Base-by-base conservation (phyloP, 2,888 invertebrate species). In the Cheilosia impressa region DNA sequence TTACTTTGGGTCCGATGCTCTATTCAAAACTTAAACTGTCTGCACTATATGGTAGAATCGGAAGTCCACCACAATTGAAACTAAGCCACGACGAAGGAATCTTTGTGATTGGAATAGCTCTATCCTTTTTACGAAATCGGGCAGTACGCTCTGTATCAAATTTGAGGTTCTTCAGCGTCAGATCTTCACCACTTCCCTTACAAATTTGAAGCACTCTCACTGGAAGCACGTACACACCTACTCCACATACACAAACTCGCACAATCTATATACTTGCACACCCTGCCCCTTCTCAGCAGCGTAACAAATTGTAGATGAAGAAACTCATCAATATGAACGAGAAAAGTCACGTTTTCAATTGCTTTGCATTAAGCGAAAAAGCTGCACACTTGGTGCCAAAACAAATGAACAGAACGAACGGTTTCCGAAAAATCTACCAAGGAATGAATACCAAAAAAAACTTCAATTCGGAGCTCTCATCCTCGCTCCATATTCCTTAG, bases 331-430 rank as follows among this genome's bases (percentile, higher is more conserved):
- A 76, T 85, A 77, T 52, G 62, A 68, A 81, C 63, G 50, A 38
- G 65, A 57, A 81, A 85, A 81, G 85, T 85, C 85, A 85, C 85
- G 85, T 85, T 81, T 85, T 77, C 81, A 81, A 81, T 85, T 77
- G 81, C 63, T 77, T 72, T 63, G 72, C 80, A 81, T 85, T 80
- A 80, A 79, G 83, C 68, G 63, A 79, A 78, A 84, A 62, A 66
- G 58, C 76, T 50, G 62, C 76, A 66, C 76, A 81, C 76, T 85
- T 72, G 81, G 76, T 81, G 50, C 85, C 80, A 72, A 80, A 79
- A 79, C 58, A 83, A 68, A 69, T 41, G 69, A 73, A 69, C 27
- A 72, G 41, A 41, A 57, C 52, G 34, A 57, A 31, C 45, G 19
- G 15, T 60, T 65, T 24, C 31, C 27, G 57, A 53, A 13, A 53